phyloP scores from a whole-genome alignment of 2,113 vertebrate species.

The Misgurnus mizolepis region DNA sequence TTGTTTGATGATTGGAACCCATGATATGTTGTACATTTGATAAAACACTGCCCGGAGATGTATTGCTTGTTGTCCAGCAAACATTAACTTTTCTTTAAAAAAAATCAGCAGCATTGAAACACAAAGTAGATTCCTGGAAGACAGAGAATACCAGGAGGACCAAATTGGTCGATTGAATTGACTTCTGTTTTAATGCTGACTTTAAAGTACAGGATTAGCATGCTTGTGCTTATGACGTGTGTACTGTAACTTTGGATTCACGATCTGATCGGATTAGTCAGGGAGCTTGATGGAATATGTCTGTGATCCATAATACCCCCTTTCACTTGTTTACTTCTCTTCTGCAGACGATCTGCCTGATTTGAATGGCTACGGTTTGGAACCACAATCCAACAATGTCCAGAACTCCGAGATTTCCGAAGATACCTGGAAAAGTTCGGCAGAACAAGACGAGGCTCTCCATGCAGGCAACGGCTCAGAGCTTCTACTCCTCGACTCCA shows the following conservation, averaged over 20 bases:
- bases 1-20: too few species aligned
- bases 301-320: background rate
- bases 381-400: slow-evolving; percentile 10
- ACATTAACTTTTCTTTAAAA: too few species aligned
- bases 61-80: too few species aligned
- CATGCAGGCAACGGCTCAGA: slow-evolving; percentile 2
- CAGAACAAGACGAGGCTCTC: slow-evolving; percentile 57
- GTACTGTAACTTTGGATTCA: too few species aligned
- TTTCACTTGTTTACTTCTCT: background rate
- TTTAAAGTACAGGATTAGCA: too few species aligned
- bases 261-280: too few species aligned
- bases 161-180: too few species aligned
- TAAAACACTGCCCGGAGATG: too few species aligned
- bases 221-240: too few species aligned
- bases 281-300: too few species aligned
- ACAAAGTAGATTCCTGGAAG: background rate
- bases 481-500: slow-evolving; percentile 48
- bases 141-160: background rate
- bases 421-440: background rate
- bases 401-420: slow-evolving; percentile 61
- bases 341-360: slow-evolving; percentile 65
- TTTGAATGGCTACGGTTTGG: slow-evolving; percentile 37
- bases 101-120: background rate
- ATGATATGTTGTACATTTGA: too few species aligned
- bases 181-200: too few species aligned